Percentiles rank a stretch among this genome's conserved stretches.
Evolutionary conservation across 2,888 invertebrate species (phyloP).

Genomic region (Diaperis boleti): DNA sequence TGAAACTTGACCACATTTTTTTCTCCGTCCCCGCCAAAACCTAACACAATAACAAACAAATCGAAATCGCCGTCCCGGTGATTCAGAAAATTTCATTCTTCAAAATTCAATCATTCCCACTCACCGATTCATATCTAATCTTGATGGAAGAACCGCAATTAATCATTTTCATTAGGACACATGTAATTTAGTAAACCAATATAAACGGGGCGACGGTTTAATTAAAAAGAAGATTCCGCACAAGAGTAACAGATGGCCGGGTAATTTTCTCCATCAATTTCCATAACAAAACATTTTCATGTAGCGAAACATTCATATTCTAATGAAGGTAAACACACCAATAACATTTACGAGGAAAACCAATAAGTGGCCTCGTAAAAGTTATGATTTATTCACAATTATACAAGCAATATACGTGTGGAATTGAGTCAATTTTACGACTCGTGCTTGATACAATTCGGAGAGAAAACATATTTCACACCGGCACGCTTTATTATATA

Average conservation of each 20-base stretch:
- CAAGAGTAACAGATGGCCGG: conserved; percentile 32
- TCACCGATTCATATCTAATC: too few relatives aligned
- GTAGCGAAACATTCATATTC: conserved; percentile 41
- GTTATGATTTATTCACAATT: conserved; percentile 44
- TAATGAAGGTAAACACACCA: conserved; percentile 45
- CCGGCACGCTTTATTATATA: conserved; percentile 25
- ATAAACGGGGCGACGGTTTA: background rate
- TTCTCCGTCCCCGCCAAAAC: too few relatives aligned
- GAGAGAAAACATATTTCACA: conserved; percentile 28
- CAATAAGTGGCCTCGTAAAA: conserved; percentile 44
- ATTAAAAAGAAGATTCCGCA: background rate
- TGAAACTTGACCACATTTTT: too few relatives aligned
- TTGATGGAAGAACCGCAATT: too few relatives aligned
- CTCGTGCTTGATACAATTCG: conserved; percentile 35
- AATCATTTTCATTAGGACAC: too few relatives aligned
- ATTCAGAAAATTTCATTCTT: too few relatives aligned
- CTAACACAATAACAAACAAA: too few relatives aligned
- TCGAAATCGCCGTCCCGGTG: too few relatives aligned
- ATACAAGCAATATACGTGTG: conserved; percentile 33
- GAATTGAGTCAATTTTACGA: conserved; percentile 35
- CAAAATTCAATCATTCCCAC: too few relatives aligned
- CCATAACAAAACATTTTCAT: conserved; percentile 40
- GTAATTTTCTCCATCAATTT: conserved; percentile 39
- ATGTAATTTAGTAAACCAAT: background rate
- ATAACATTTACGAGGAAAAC: conserved; percentile 43